Base-by-base conservation (phyloP, 2,797 vertebrate genomes). In the Gambusia yucatana region DNA sequence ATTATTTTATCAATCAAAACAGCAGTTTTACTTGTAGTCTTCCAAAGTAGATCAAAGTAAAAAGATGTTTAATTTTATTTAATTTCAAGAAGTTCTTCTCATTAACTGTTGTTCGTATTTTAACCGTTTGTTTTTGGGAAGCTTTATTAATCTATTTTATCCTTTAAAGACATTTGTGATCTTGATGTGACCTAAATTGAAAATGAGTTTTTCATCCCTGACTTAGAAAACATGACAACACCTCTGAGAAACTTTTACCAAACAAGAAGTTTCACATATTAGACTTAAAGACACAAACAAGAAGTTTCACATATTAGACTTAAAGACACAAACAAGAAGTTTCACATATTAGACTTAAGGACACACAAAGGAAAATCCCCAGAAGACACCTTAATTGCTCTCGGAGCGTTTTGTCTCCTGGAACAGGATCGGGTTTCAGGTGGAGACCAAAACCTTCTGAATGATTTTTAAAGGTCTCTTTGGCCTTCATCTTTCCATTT, bases 291-390 rank as follows among this genome's bases (percentile, higher is more conserved):
- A 79, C 73, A 75, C 44, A 33, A 44, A 47, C n/a, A 17, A 65
- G 67, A 79, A 0, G 28, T 70, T 67, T 79, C 73, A 73, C 78
- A 75, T 52, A 82, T 65, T 63, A 76, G 50, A 46, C 7, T 48
- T 33, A 11, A n/a, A 80, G 82, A 79, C 73, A 75, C 6, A 20
- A 25, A 47, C n/a, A 17, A 65, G 67, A 79, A 0, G 28, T 70
- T 67, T 79, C 73, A 73, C 78, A 75, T 52, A 82, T 65, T 63
- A 76, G 50, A 46, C 7, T 48, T 33, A 11, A n/a, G 78, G 82
- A 79, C 73, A 75, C 44, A 33, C 41, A 47, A 43, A 41, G 6
- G 0, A 14, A 86, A 86, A 83, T 57, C 77, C 83, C 72, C 57
- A 52, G 55, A 75, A 47, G 33, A 73, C 70, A 76, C 41, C 43